A percentile compares a stretch with the other conserved stretches of the same genome.
Evolutionary conservation across 2,888 invertebrate species (phyloP).

Genomic region (Sicus ferrugineus): DNA sequence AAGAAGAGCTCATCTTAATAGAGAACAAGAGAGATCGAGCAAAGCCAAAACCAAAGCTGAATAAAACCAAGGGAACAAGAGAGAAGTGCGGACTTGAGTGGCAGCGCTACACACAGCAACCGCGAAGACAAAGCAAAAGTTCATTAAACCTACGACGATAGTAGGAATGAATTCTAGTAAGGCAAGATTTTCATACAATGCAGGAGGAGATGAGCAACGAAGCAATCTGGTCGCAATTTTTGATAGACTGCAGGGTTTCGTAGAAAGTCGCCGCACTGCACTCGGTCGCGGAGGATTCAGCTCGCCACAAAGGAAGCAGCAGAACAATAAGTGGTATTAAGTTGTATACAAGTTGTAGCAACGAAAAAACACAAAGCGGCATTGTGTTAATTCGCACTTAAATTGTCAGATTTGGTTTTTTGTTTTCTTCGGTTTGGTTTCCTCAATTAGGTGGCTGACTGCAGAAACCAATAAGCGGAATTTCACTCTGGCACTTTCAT

Average conservation of each 20-base stretch:
- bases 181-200: constrained; percentile 28
- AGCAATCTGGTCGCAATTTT: constrained; percentile 18
- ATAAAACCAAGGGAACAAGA: constrained; percentile 1
- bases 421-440: too few relatives aligned
- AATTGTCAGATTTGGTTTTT: too few relatives aligned
- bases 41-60: not conserved
- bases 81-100: constrained; percentile 18
- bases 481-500: too few relatives aligned
- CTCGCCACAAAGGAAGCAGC: not conserved
- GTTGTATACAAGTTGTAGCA: too few relatives aligned
- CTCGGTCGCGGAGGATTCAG: not conserved
- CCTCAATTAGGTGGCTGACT: too few relatives aligned
- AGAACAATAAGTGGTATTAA: not conserved
- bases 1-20: not conserved
- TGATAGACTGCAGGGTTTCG: constrained; percentile 23
- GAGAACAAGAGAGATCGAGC: not conserved
- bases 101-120: constrained; percentile 6
- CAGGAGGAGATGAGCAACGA: constrained; percentile 26
- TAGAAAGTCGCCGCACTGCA: constrained; percentile 16
- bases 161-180: constrained; percentile 26
- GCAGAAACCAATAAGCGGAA: too few relatives aligned
- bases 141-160: constrained; percentile 44
- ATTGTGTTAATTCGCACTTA: too few relatives aligned
- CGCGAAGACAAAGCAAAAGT: constrained; percentile 38
- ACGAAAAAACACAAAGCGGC: too few relatives aligned